Percentiles rank a stretch among this genome's conserved stretches.
Evolutionary conservation across 2,113 vertebrate species (phyloP).

Genomic region (Maccullochella peelii): DNA sequence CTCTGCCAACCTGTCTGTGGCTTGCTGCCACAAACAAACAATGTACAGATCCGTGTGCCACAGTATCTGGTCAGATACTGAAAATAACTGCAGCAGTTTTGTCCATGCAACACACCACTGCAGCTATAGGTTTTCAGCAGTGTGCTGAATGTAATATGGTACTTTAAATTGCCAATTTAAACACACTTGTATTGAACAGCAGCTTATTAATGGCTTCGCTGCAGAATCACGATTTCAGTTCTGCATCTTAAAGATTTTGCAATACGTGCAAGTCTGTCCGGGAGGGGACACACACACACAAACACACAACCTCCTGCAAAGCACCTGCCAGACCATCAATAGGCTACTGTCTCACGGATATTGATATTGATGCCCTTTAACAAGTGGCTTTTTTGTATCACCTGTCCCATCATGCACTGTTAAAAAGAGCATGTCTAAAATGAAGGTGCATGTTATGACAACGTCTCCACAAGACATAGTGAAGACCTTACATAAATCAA

Average conservation of each 20-base stretch:
- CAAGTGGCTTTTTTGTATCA: constrained; percentile 4
- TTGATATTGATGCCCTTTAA: neutral
- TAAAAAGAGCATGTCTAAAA: constrained; percentile 14
- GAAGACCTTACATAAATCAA: constrained; percentile 4
- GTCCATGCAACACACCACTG: constrained; percentile 24
- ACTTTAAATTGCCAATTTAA: neutral
- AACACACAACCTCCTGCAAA: constrained; percentile 3
- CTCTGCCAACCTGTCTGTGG: constrained; percentile 67
- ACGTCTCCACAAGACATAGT: neutral
- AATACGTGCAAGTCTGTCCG: neutral
- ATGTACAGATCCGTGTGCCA: constrained; percentile 37
- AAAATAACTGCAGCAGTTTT: constrained; percentile 42
- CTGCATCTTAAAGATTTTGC: constrained; percentile 30
- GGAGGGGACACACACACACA: neutral
- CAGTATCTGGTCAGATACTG: constrained; percentile 38
- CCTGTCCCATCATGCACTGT: neutral
- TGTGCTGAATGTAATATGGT: constrained; percentile 8
- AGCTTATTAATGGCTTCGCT: constrained; percentile 1
- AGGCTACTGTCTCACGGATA: neutral
- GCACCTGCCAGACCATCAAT: constrained; percentile 14
- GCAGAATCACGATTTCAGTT: constrained; percentile 24
- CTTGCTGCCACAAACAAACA: constrained; percentile 54
- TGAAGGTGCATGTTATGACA: neutral
- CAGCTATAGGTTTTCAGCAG: constrained; percentile 34
- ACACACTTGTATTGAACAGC: constrained; percentile 17